Percentiles rank a stretch among this genome's conserved stretches.
phyloP scores from a whole-genome alignment of 2,888 invertebrate genomes.

The Desoria tigrina region DNA sequence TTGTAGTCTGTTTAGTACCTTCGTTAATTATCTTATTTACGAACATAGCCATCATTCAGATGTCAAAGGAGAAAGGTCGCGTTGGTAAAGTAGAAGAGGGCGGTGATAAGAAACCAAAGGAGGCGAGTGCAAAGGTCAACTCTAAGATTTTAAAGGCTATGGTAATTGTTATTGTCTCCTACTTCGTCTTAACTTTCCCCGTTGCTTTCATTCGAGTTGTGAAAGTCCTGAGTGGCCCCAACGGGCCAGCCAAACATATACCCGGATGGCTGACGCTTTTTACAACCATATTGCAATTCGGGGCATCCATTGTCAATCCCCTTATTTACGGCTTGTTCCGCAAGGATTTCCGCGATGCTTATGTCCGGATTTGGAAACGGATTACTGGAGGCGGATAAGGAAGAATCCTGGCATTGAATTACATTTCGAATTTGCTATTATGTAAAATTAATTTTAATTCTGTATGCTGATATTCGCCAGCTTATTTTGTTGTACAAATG shows the following conservation, averaged over 20 bases:
- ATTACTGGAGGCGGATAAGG: not conserved
- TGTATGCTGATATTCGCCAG: no score
- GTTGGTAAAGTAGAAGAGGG: constrained; percentile 19
- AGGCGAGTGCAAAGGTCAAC: constrained; percentile 24
- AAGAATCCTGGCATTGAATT: not conserved
- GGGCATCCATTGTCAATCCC: constrained; percentile 36
- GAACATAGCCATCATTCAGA: constrained; percentile 29
- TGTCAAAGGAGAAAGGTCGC: constrained; percentile 28
- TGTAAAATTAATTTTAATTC: no score
- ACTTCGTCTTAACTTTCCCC: constrained; percentile 32
- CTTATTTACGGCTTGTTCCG: constrained; percentile 41
- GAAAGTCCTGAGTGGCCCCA: constrained; percentile 18
- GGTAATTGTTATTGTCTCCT: constrained; percentile 35
- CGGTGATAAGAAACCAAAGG: constrained; percentile 12
- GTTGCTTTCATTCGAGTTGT: constrained; percentile 18
- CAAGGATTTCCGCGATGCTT: constrained; percentile 35
- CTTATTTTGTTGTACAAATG: no score
- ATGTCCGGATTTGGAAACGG: constrained; percentile 14
- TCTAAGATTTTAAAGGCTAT: constrained; percentile 33
- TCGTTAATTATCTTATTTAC: constrained; percentile 17
- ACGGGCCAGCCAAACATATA: constrained; percentile 15
- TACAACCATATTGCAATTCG: constrained; percentile 26
- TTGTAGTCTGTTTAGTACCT: constrained; percentile 19
- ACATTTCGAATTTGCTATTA: no score
- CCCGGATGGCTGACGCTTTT: constrained; percentile 22